These are phyloP conservation scores for Montifringilla adamsi DNA, from an alignment of 2,113 vertebrate species.

Conservation along the genomic window DNA sequence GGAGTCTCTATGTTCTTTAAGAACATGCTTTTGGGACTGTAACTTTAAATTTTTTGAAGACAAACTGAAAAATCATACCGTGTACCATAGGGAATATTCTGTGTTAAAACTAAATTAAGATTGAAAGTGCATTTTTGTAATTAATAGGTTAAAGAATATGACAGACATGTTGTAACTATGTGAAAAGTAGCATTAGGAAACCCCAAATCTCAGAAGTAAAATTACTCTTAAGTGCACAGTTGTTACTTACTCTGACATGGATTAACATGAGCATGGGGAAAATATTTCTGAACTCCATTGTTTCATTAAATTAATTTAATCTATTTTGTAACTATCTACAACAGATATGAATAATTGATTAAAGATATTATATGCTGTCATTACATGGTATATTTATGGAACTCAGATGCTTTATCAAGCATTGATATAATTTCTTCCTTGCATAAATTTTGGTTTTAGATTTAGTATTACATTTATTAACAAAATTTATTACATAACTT, in stretches of 20 bases:
- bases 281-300: neutral
- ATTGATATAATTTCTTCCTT: neutral
- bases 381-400: neutral
- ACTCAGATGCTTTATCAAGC: neutral
- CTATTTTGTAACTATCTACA: neutral
- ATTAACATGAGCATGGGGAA: neutral
- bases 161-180: neutral
- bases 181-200: neutral
- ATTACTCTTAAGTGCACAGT: neutral
- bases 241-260: neutral
- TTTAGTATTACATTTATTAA: neutral
- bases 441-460: neutral
- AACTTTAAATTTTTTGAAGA: neutral
- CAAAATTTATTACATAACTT: neutral
- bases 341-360: neutral
- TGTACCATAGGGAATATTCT: neutral
- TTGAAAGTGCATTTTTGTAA: neutral
- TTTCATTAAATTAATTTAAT: neutral
- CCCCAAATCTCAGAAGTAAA: neutral
- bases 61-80: neutral
- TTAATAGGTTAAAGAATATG: neutral
- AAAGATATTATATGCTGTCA: neutral
- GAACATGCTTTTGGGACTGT: neutral
- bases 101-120: neutral
- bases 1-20: neutral